phyloP scores from a whole-genome alignment of 1,140 invertebrate genomes.

The Calosoma granatense region DNA sequence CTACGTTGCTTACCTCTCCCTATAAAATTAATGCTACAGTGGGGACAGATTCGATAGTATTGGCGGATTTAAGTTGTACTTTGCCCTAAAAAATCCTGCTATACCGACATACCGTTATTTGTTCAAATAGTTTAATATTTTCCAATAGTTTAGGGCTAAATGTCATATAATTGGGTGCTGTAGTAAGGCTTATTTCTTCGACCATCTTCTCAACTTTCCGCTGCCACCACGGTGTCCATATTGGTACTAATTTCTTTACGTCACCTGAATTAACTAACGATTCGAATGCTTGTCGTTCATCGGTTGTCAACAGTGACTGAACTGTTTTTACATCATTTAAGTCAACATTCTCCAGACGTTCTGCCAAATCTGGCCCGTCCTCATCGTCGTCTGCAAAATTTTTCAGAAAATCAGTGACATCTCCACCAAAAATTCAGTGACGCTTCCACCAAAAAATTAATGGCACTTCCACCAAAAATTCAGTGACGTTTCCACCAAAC shows the following conservation, averaged over 20 bases:
- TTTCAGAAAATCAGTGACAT: neutral
- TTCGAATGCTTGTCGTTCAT: slow-evolving; percentile 62
- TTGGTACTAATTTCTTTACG: slow-evolving; percentile 48
- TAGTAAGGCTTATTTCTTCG: slow-evolving; percentile 31
- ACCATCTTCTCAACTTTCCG: slow-evolving; percentile 40
- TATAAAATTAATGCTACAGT: too few relatives aligned
- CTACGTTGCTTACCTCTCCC: too few relatives aligned
- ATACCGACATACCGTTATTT: slow-evolving; percentile 45
- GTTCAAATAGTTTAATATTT: slow-evolving; percentile 39
- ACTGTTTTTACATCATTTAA: slow-evolving; percentile 59
- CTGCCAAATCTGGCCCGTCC: slow-evolving; percentile 44
- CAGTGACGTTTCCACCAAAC: too few relatives aligned
- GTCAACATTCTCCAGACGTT: slow-evolving; percentile 52
- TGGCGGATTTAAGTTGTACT: too few relatives aligned
- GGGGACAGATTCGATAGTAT: too few relatives aligned
- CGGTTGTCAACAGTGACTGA: slow-evolving; percentile 54
- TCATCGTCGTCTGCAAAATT: slow-evolving; percentile 49
- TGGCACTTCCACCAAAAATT: too few relatives aligned
- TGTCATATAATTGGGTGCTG: slow-evolving; percentile 25
- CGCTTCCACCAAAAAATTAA: too few relatives aligned
- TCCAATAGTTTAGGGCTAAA: slow-evolving; percentile 36
- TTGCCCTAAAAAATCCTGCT: too few relatives aligned
- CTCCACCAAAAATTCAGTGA: too few relatives aligned
- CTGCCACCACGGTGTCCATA: slow-evolving; percentile 65
- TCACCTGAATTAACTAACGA: slow-evolving; percentile 49